Conservation (phyloP, 2,888 invertebrate species). For the Zaprionus obscuricornis region DNA sequence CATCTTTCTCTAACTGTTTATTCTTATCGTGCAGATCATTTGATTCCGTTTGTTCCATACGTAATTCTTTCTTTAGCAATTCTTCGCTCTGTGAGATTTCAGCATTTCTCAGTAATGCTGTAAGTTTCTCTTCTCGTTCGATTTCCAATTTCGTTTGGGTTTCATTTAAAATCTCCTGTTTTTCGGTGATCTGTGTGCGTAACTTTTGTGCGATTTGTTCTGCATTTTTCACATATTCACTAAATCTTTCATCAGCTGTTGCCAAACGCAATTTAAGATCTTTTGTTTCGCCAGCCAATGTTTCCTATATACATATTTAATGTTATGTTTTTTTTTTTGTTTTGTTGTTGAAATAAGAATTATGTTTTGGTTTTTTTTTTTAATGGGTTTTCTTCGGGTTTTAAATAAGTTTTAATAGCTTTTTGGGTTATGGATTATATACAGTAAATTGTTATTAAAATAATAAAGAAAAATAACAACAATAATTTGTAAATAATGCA, state of each 20-base stretch:
- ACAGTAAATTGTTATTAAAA: no score
- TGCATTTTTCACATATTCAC: conserved; percentile 80
- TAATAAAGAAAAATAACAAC: conserved; percentile 16
- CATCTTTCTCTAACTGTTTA: conserved; percentile 84
- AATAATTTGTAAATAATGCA: conserved; percentile 14
- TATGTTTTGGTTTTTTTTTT: no score
- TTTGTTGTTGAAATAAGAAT: no score
- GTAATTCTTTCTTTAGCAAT: conserved; percentile 89
- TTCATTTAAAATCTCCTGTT: conserved; percentile 77
- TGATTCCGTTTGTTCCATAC: conserved; percentile 88
- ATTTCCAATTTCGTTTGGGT: conserved; percentile 72
- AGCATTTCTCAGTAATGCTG: conserved; percentile 90
- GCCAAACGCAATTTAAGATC: conserved; percentile 79
- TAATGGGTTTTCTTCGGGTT: no score
- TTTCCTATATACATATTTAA: conserved; percentile 68
- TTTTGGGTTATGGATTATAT: no score
- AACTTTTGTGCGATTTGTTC: conserved; percentile 79
- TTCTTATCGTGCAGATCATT: conserved; percentile 85
- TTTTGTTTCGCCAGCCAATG: conserved; percentile 74
- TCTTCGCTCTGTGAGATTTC: conserved; percentile 92
- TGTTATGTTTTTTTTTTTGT: conserved; percentile 13
- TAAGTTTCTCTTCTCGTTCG: conserved; percentile 90
- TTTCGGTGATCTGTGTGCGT: conserved; percentile 69
- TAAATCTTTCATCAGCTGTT: conserved; percentile 81
- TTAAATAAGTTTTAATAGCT: no score